Evolutionary conservation across 2,888 invertebrate species (phyloP).

Genomic region (Achlya flavicornis): DNA sequence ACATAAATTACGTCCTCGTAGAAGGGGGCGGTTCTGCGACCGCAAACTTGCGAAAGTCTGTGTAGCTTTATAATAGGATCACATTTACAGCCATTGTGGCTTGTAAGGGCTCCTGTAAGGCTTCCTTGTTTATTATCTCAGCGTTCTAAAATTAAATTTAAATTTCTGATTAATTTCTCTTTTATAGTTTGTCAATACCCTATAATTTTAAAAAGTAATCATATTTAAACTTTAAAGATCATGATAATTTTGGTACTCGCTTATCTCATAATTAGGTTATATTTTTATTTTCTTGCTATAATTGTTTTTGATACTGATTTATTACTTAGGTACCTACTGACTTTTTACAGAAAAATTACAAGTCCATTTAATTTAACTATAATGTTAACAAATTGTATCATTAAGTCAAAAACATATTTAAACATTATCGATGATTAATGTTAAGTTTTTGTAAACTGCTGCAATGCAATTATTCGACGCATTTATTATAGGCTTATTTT

Average conservation of each 20-base stretch:
- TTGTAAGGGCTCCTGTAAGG: slow-evolving; percentile 15
- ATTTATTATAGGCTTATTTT: slow-evolving; percentile 13
- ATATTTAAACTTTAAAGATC: neutral
- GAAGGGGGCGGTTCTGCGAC: neutral
- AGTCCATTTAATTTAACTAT: too few relatives aligned
- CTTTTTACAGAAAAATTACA: neutral
- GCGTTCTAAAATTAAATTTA: neutral
- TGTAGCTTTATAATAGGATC: slow-evolving; percentile 18
- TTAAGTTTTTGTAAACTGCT: neutral
- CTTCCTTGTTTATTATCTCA: neutral
- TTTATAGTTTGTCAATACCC: neutral
- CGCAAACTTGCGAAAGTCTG: slow-evolving; percentile 2
- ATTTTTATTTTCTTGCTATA: too few relatives aligned
- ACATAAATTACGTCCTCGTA: neutral
- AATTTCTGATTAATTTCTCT: neutral
- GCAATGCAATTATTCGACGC: slow-evolving; percentile 6
- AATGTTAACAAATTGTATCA: neutral
- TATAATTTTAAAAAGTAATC: neutral
- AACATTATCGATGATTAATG: neutral
- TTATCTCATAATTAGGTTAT: neutral
- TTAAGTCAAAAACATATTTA: neutral
- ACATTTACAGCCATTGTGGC: slow-evolving; percentile 19
- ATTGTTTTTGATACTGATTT: neutral
- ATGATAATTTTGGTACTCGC: neutral
- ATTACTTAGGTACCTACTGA: neutral